A percentile compares a stretch with the other conserved stretches of the same genome.
Evolutionary conservation across 2,888 invertebrate genomes (phyloP).

Genomic region (Tetramorium bicarinatum): DNA sequence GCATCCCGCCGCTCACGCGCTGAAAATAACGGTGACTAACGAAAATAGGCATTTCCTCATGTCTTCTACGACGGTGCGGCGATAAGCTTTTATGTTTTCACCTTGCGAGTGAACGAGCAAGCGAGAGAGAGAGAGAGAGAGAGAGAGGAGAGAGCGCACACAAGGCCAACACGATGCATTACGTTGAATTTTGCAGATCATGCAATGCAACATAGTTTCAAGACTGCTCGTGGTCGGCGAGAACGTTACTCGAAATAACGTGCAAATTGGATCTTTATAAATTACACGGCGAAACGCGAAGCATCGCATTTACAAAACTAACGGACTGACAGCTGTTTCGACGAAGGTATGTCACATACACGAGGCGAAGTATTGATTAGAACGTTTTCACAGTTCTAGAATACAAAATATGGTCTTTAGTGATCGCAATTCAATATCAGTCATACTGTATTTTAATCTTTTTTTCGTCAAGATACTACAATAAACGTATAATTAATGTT

Average conservation of each 20-base stretch:
- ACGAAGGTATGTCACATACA: not conserved
- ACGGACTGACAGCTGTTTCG: not conserved
- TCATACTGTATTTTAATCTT: not conserved
- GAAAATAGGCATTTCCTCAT: conserved; percentile 68
- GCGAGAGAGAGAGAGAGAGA: not conserved
- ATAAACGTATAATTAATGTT: not conserved
- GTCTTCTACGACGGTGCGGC: conserved; percentile 52
- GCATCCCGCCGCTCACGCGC: conserved; percentile 61
- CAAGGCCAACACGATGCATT: conserved; percentile 29
- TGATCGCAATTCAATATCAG: not conserved
- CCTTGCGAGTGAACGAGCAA: conserved; percentile 1
- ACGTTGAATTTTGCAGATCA: conserved; percentile 53
- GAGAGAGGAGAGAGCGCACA: not conserved
- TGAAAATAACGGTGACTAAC: conserved; percentile 76
- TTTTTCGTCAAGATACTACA: not conserved
- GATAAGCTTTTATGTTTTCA: conserved; percentile 72
- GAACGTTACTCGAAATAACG: conserved; percentile 44
- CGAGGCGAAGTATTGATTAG: not conserved
- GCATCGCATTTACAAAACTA: not conserved
- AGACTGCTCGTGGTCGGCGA: conserved; percentile 21
- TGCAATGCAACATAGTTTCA: conserved; percentile 27
- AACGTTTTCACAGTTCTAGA: not conserved
- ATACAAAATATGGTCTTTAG: not conserved
- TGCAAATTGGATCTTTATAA: conserved; percentile 46
- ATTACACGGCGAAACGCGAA: conserved; percentile 24